These are phyloP conservation scores for Echinarachnius parma DNA, from an alignment of 53 echinoderm and acorn worm genomes.

Conservation along the genomic window DNA sequence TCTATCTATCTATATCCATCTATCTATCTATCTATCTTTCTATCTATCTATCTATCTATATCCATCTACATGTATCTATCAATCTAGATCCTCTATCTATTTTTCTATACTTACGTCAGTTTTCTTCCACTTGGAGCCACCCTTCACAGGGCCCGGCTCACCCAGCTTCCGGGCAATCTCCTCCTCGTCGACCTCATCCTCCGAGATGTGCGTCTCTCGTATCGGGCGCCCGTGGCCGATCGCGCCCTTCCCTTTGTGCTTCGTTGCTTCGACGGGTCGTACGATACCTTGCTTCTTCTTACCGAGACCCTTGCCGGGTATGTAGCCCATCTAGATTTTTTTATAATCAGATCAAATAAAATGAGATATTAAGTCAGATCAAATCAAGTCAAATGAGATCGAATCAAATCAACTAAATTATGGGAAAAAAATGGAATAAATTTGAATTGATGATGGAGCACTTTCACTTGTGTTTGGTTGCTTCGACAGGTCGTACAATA, in stretches of 20 bases:
- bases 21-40: too few species aligned
- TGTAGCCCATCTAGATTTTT: slow-evolving; percentile 98
- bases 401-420: too few species aligned
- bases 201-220: background rate
- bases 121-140: slow-evolving; percentile 48
- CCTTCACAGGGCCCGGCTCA: slow-evolving; percentile 45
- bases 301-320: slow-evolving; percentile 92
- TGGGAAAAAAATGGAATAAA: too few species aligned
- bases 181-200: slow-evolving; percentile 82
- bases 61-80: too few species aligned
- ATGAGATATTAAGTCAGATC: too few species aligned
- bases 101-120: slow-evolving; percentile 19
- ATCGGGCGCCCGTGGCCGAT: slow-evolving; percentile 56
- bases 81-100: too few species aligned
- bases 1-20: too few species aligned
- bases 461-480: slow-evolving; percentile 86
- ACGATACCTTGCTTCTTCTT: slow-evolving; percentile 91
- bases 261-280: slow-evolving; percentile 91
- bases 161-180: slow-evolving; percentile 69
- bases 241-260: slow-evolving; percentile 82
- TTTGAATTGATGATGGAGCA: too few species aligned
- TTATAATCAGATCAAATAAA: too few species aligned
- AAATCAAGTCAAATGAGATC: too few species aligned
- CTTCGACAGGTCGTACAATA: slow-evolving; percentile 92
- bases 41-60: too few species aligned